Percentiles rank a stretch among this genome's conserved stretches.
Evolutionary conservation across 64 coral and sea anemone species (phyloP).

Genomic region (Platygyra sinensis): DNA sequence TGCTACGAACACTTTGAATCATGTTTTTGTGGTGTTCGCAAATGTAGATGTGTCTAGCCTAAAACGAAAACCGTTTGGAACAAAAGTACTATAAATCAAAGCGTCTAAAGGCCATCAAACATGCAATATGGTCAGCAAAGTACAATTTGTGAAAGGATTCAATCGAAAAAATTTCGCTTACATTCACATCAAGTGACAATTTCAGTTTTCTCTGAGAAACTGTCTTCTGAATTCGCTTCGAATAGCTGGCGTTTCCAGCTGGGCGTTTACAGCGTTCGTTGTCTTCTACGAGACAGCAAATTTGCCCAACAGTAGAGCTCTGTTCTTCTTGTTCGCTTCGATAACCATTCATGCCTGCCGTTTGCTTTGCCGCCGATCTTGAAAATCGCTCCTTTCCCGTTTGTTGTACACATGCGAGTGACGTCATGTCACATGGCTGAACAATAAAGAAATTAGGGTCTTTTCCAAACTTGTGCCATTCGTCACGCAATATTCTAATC

Average conservation of each 20-base stretch:
- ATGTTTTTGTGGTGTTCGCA: slow-evolving; percentile 97
- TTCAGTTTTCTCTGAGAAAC: slow-evolving; percentile 99
- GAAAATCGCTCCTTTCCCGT: slow-evolving; percentile 97
- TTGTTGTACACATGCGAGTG: slow-evolving; percentile 91
- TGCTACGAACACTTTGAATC: slow-evolving; percentile 98
- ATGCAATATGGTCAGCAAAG: not conserved
- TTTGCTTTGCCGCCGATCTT: slow-evolving; percentile 51
- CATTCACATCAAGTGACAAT: slow-evolving; percentile 83
- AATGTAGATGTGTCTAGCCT: slow-evolving; percentile 98
- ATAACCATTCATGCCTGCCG: slow-evolving; percentile 91
- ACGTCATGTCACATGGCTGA: slow-evolving; percentile 74
- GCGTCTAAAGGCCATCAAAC: slow-evolving; percentile 5
- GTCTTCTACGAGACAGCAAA: slow-evolving; percentile 99
- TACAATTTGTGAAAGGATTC: no score
- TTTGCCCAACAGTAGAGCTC: slow-evolving; percentile 79
- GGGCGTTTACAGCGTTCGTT: slow-evolving; percentile 86
- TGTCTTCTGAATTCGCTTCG: slow-evolving; percentile 99
- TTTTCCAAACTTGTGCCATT: not conserved
- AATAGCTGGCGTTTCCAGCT: slow-evolving; percentile 95
- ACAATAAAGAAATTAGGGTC: not conserved
- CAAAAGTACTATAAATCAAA: not conserved
- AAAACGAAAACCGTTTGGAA: slow-evolving; percentile 20
- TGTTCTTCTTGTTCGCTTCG: slow-evolving; percentile 98
- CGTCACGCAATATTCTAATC: slow-evolving; percentile 35
- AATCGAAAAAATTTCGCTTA: slow-evolving; percentile 54